Percentiles rank a stretch among this genome's conserved stretches.
Conservation (phyloP, 2,888 invertebrate genomes). For the Ormyrus rosae region DNA sequence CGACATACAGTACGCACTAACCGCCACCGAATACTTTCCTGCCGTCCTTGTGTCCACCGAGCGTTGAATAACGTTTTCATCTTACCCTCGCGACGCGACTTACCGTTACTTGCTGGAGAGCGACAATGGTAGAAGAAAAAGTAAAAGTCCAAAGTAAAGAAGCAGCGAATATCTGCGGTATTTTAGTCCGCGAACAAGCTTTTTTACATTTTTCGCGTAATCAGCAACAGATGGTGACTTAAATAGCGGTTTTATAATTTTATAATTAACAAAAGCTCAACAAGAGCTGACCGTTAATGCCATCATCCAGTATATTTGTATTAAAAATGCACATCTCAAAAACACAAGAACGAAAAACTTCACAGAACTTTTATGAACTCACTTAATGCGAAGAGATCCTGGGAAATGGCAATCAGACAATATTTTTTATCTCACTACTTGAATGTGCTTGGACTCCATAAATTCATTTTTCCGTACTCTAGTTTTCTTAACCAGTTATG, state of each 20-base stretch:
- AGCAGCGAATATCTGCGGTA: no score
- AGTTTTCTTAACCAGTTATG: neutral
- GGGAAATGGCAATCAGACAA: conserved; percentile 7
- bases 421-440: conserved; percentile 8
- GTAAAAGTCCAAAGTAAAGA: conserved; percentile 14
- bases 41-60: neutral
- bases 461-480: conserved; percentile 2
- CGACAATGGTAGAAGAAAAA: neutral
- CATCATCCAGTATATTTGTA: conserved; percentile 3
- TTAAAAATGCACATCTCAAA: conserved; percentile 20
- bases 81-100: no score
- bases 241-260: no score
- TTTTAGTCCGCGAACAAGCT: no score
- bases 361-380: conserved; percentile 1
- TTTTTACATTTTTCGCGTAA: no score
- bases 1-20: conserved; percentile 21
- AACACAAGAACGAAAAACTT: conserved; percentile 22
- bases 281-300: no score
- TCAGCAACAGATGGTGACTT: no score
- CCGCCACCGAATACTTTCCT: neutral
- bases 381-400: neutral
- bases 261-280: no score
- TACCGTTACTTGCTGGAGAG: neutral
- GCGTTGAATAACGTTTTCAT: neutral
- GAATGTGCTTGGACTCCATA: neutral